Percentiles rank a stretch among this genome's conserved stretches.
These are phyloP conservation scores for Platycnemis pennipes DNA, from an alignment of 2,888 invertebrate species.

Conservation along the genomic window DNA sequence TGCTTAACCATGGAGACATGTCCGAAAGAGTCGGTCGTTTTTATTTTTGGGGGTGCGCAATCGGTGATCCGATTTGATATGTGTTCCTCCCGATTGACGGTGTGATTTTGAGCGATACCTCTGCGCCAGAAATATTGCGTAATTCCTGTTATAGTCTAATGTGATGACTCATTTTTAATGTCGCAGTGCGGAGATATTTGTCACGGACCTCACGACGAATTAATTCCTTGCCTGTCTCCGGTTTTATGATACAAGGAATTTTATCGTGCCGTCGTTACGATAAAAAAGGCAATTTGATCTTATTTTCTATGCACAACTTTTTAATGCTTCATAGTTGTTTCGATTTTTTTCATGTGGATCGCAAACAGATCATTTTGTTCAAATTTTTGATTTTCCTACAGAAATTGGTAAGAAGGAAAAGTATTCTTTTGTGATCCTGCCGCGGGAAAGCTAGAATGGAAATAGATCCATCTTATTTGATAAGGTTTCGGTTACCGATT, in stretches of 20 bases:
- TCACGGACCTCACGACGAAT: not conserved
- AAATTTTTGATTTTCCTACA: no score
- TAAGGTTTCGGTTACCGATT: no score
- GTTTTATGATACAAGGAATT: not conserved
- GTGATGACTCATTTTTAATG: not conserved
- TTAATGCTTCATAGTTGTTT: no score
- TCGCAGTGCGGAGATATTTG: not conserved
- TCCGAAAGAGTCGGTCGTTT: not conserved
- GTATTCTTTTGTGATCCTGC: no score
- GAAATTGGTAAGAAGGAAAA: no score
- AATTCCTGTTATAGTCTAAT: not conserved
- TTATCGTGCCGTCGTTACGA: not conserved
- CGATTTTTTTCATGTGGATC: no score
- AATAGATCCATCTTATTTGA: no score
- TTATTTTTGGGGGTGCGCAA: not conserved
- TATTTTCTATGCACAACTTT: no score
- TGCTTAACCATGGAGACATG: not conserved
- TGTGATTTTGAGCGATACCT: not conserved
- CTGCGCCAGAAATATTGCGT: not conserved
- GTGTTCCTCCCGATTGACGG: not conserved
- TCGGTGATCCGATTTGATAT: not conserved
- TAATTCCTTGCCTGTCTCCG: not conserved
- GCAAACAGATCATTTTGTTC: no score
- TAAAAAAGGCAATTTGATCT: not conserved
- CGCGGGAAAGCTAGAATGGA: no score